These are phyloP conservation scores for Grus americana DNA, from an alignment of 2,113 vertebrate genomes.

Conservation along the genomic window DNA sequence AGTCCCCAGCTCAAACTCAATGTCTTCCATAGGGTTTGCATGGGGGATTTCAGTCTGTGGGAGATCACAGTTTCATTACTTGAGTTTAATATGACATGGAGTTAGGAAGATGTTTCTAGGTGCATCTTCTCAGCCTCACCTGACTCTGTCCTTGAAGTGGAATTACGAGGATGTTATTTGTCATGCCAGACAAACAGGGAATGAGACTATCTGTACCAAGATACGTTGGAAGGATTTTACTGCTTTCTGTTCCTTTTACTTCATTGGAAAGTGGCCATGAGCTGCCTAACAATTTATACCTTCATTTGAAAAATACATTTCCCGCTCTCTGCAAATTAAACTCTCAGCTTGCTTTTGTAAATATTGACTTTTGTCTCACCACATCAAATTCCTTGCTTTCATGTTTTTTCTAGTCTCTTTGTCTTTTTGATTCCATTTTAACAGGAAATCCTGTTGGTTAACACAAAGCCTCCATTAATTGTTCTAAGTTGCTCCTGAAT, in stretches of 20 bases:
- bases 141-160: background rate
- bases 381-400: constrained; percentile 61
- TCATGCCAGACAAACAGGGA: background rate
- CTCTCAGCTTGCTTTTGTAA: constrained; percentile 46
- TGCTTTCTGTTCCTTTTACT: background rate
- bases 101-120: background rate
- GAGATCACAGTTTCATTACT: background rate
- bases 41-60: background rate
- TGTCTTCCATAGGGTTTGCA: rapidly evolving
- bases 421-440: constrained; percentile 47
- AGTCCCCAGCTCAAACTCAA: background rate
- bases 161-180: background rate
- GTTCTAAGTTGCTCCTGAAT: background rate
- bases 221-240: background rate
- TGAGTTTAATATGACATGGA: rapidly evolving
- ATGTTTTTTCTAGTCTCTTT: constrained; percentile 39
- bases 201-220: background rate
- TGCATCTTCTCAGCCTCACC: background rate
- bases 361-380: constrained; percentile 70
- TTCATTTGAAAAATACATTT: constrained; percentile 62
- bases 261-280: constrained; percentile 15
- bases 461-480: background rate
- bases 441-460: constrained; percentile 50
- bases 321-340: background rate
- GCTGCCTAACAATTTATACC: constrained; percentile 56